Base-by-base conservation (phyloP, 2,797 vertebrate species). In the Melopsittacus undulatus region DNA sequence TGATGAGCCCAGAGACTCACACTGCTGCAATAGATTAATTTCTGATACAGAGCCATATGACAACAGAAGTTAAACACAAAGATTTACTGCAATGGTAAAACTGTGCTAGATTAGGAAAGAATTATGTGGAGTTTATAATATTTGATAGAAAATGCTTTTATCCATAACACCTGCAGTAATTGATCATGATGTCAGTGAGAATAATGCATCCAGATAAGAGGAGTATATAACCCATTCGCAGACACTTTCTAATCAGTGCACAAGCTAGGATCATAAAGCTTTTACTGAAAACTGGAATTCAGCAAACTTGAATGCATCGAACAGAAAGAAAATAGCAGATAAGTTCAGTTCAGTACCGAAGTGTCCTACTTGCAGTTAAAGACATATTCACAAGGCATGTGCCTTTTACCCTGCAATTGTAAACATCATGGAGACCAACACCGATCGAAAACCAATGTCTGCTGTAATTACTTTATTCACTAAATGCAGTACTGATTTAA, bases 291-390 rank as follows among this genome's bases (percentile, higher is more conserved):
- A 74, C 32, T 11, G 13, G 42, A 90, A 87, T 70, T 29, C 56
- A 74, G 34, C 22, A 72, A 78, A 89, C 21, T 13, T 42, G 21
- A 61, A 52, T n/a, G 26, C 26, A 49, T 22, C 30, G 27, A 48
- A 83, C 26, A 61, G n/a, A 90, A 70, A 75, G 43, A 89, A 90
- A 87, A 72, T 56, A 29, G 13, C n/a, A 84, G 40, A 19, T 4
- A 69, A 57, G 11, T 79, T 88, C 52, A 45, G 59, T 67, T 76
- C 26, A 32, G 36, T 32, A 23, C 6, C 15, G 17, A 66, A 83
- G 54, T 54, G 83, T 91, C 38, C 62, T 61, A 29, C 69, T 81
- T 89, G 48, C 52, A 80, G 34, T n/a, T 88, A 49, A 51, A 87
- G 45, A 34, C 23, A 21, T 42, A 23, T 64, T 83, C 11, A n/a